Evolutionary conservation across 1,140 invertebrate genomes (phyloP).

Genomic region (Odontomachus brunneus): DNA sequence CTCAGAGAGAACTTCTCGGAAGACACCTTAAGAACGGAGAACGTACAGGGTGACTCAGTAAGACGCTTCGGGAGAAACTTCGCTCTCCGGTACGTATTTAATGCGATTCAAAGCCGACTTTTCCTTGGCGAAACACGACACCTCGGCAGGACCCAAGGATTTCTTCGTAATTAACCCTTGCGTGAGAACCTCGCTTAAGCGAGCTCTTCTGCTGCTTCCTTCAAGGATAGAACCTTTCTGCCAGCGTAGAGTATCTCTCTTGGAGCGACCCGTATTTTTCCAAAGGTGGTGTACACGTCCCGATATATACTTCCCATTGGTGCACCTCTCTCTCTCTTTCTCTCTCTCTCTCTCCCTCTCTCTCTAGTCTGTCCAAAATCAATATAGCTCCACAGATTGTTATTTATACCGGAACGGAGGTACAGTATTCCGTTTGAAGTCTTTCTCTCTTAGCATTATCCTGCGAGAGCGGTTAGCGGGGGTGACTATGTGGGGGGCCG

Average conservation of each 20-base stretch:
- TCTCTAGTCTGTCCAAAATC: constrained; percentile 70
- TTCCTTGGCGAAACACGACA: constrained; percentile 4
- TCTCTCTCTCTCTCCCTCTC: too few relatives aligned
- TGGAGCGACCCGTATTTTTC: constrained; percentile 16
- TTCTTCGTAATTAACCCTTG: constrained; percentile 24
- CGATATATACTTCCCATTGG: constrained; percentile 29
- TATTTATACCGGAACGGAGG: constrained; percentile 69
- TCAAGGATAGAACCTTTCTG: not conserved
- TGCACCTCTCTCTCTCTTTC: too few relatives aligned
- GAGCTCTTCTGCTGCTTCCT: not conserved
- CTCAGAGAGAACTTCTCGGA: constrained; percentile 34
- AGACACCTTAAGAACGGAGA: not conserved
- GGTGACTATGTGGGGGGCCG: constrained; percentile 43
- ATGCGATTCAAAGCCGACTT: constrained; percentile 15
- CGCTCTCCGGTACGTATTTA: constrained; percentile 16
- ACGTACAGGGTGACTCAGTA: constrained; percentile 26
- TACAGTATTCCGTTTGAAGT: constrained; percentile 75
- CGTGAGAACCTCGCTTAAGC: not conserved
- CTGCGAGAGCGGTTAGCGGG: constrained; percentile 62
- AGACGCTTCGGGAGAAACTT: not conserved
- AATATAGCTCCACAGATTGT: constrained; percentile 70
- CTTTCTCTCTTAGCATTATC: constrained; percentile 70
- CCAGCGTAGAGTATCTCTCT: not conserved
- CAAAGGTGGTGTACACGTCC: constrained; percentile 42
- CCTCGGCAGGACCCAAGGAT: constrained; percentile 6